Evolutionary conservation across 2,797 vertebrate genomes (phyloP).

Genomic region (Darevskia nairensis): DNA sequence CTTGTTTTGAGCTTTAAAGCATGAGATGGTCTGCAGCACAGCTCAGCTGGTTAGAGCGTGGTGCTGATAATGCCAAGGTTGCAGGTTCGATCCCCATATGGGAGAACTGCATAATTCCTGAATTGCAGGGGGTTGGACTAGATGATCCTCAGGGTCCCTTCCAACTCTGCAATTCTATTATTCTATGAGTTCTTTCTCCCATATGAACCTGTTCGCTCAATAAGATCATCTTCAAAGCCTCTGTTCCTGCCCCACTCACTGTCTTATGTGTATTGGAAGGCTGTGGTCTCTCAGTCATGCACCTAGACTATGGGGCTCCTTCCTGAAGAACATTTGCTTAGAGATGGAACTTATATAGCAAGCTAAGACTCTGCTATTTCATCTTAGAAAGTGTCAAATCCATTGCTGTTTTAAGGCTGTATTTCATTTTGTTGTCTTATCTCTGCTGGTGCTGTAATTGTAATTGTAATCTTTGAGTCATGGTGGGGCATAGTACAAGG

Average conservation of each 20-base stretch:
- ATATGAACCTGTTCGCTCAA: too few species aligned
- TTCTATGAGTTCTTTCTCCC: background rate
- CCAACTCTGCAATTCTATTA: background rate
- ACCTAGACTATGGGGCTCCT: background rate
- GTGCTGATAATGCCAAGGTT: too few species aligned
- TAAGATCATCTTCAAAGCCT: background rate
- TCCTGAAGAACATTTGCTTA: background rate
- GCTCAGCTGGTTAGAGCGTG: too few species aligned
- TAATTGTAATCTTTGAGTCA: background rate
- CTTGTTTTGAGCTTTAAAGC: background rate
- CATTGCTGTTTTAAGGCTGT: too few species aligned
- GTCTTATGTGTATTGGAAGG: too few species aligned
- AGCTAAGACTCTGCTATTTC: background rate
- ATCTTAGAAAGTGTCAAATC: background rate
- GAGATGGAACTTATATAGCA: background rate
- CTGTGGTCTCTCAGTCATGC: background rate
- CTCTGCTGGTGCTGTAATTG: background rate
- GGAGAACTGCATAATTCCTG: too few species aligned
- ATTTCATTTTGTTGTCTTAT: background rate
- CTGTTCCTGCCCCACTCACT: background rate
- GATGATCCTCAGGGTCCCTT: background rate
- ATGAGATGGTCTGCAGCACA: too few species aligned
- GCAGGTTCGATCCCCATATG: too few species aligned
- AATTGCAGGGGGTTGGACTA: background rate
- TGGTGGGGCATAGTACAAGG: background rate